These are phyloP conservation scores for Leucophenga montana DNA, from an alignment of 2,888 invertebrate species.

Conservation along the genomic window DNA sequence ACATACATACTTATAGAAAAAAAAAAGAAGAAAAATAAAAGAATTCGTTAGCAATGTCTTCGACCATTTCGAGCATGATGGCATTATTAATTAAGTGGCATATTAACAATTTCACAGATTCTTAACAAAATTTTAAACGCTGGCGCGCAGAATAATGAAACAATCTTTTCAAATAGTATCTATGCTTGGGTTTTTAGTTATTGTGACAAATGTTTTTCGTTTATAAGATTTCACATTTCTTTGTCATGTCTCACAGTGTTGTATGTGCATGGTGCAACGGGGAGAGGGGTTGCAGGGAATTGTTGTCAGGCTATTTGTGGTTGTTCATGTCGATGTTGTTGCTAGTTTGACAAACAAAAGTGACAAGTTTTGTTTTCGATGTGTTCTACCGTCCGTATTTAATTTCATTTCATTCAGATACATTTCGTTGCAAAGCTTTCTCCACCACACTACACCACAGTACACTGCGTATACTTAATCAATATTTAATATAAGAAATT, in stretches of 20 bases:
- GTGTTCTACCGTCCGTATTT: neutral
- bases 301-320: neutral
- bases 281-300: neutral
- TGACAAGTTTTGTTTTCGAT: constrained; percentile 14
- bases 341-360: constrained; percentile 22
- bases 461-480: constrained; percentile 14
- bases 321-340: neutral
- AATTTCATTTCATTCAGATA: neutral
- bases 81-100: constrained; percentile 67
- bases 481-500: constrained; percentile 15
- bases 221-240: constrained; percentile 39
- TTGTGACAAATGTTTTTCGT: constrained; percentile 63
- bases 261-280: neutral
- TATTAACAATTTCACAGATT: constrained; percentile 69
- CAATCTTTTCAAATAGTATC: constrained; percentile 48
- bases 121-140: constrained; percentile 57
- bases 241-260: neutral
- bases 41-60: neutral
- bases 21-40: neutral
- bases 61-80: constrained; percentile 41
- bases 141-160: constrained; percentile 29
- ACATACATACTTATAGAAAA: constrained; percentile 10
- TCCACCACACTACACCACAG: too few species aligned
- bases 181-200: constrained; percentile 35
- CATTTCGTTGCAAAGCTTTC: too few species aligned